Percentiles rank a stretch among this genome's conserved stretches.
Conservation (phyloP, 2,888 invertebrate genomes). For the Corbicula japonica region DNA sequence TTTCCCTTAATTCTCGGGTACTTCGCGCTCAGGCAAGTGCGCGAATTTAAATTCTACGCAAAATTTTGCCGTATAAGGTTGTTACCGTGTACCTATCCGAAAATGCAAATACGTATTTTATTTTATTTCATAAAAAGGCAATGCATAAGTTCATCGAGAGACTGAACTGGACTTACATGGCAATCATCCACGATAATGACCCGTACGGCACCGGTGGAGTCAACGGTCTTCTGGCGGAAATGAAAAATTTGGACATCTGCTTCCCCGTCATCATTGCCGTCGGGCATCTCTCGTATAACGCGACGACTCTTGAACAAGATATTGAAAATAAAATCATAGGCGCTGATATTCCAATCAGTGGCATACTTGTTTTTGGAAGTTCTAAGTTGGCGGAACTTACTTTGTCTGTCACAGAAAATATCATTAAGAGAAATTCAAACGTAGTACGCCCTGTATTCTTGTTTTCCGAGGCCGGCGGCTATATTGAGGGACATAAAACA, state of each 20-base stretch:
- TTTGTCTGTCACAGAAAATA: constrained; percentile 39
- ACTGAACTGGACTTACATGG: constrained; percentile 58
- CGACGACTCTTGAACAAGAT: constrained; percentile 4
- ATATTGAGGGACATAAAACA: constrained; percentile 19
- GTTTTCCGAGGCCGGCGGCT: constrained; percentile 50
- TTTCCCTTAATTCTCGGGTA: no score
- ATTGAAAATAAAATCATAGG: constrained; percentile 17
- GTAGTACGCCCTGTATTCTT: constrained; percentile 41
- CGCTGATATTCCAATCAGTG: constrained; percentile 30
- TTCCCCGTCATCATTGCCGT: constrained; percentile 42
- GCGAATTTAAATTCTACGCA: no score
- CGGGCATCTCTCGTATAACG: not conserved
- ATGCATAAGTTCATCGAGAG: constrained; percentile 29
- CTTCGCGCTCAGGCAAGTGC: no score
- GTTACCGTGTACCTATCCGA: no score
- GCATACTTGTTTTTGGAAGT: constrained; percentile 51
- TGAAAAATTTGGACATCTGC: constrained; percentile 39
- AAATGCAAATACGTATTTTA: no score
- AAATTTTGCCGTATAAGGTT: no score
- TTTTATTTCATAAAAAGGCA: no score
- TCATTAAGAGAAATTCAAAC: constrained; percentile 9
- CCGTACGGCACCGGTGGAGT: constrained; percentile 53
- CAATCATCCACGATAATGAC: constrained; percentile 56
- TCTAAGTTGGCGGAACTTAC: constrained; percentile 21
- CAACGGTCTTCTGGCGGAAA: constrained; percentile 16